Conservation (phyloP, 2,888 invertebrate species). For the Empis stercorea region DNA sequence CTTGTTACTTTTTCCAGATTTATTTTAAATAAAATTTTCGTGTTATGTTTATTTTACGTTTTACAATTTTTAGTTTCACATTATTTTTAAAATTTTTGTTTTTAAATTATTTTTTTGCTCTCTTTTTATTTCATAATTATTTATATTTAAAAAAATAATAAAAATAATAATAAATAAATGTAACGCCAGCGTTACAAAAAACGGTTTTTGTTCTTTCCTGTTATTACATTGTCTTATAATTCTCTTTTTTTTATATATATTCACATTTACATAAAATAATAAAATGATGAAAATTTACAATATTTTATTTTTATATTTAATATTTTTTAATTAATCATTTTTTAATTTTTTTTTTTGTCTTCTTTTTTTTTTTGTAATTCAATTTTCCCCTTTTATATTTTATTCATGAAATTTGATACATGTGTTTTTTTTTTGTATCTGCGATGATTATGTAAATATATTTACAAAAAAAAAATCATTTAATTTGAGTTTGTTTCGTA, state of each 20-base stretch:
- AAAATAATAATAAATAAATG: conserved; percentile 14
- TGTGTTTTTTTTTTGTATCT: too few relatives aligned
- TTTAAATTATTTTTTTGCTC: too few relatives aligned
- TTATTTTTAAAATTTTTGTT: conserved; percentile 9
- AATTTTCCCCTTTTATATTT: too few relatives aligned
- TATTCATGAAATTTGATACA: too few relatives aligned
- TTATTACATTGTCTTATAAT: not conserved
- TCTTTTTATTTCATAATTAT: conserved; percentile 9
- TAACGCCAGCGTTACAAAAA: conserved; percentile 18
- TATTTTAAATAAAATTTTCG: conserved; percentile 16
- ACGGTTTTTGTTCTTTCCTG: conserved; percentile 4
- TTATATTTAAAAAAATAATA: conserved; percentile 14
- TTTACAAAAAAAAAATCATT: conserved; percentile 1
- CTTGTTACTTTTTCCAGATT: conserved; percentile 10
- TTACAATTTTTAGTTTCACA: conserved; percentile 4
- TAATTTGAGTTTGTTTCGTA: not conserved
- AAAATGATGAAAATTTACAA: conserved; percentile 18
- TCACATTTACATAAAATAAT: conserved; percentile 26
- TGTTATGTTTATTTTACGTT: conserved; percentile 12
- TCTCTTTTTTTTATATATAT: conserved; percentile 12
- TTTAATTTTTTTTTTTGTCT: too few relatives aligned
- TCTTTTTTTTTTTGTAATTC: too few relatives aligned
- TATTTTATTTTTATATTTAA: conserved; percentile 2
- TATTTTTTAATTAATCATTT: conserved; percentile 7
- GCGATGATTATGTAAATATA: too few relatives aligned